A percentile compares a stretch with the other conserved stretches of the same genome.
phyloP scores from a whole-genome alignment of 2,113 vertebrate species.

The Semnornis frantzii region DNA sequence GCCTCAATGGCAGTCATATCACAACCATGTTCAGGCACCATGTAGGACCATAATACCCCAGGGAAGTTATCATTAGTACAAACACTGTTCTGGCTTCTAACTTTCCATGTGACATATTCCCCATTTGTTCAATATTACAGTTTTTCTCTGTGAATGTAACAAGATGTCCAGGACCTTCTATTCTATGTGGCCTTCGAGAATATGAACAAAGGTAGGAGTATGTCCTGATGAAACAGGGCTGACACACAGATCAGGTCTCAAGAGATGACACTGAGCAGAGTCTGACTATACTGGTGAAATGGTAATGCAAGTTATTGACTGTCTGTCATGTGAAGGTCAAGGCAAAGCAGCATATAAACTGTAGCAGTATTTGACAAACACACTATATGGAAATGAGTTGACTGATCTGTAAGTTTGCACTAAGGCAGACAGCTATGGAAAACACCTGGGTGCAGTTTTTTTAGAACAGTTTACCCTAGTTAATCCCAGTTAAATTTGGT shows the following conservation, averaged over 20 bases:
- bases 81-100: not conserved
- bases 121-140: not conserved
- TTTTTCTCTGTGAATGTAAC: not conserved
- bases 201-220: not conserved
- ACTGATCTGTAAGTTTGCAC: not conserved
- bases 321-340: accelerated
- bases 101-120: not conserved
- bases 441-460: not conserved
- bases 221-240: not conserved
- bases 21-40: not conserved
- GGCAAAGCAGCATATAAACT: not conserved
- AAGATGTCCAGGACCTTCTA: not conserved
- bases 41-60: not conserved
- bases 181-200: not conserved
- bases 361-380: not conserved
- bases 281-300: not conserved
- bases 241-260: not conserved
- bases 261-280: not conserved
- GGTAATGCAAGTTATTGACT: not conserved
- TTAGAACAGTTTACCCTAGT: not conserved
- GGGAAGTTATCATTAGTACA: not conserved
- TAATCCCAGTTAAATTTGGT: not conserved
- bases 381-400: not conserved
- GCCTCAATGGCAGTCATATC: not conserved
- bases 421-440: not conserved